Evolutionary conservation across 2,113 vertebrate species (phyloP), one percentile per base, ranked within the genome.

Genomic region (Antechinus flavipes): DNA sequence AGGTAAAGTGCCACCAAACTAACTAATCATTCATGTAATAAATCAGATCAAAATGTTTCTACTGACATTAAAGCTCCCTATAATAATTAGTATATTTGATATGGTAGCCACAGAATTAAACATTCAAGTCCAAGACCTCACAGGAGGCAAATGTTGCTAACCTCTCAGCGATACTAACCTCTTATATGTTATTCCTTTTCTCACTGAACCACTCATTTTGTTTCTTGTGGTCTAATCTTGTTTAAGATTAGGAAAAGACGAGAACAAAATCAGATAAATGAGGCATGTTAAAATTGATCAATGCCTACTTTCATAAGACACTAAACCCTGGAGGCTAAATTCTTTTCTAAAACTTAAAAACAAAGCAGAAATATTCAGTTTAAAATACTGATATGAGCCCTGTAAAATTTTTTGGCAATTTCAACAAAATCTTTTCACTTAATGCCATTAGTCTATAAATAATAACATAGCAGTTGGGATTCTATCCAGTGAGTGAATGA

Each of bases 11-110:
- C 94, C 91, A 91, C 84, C 46, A 93, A 92, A 96, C 53, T 92
- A 91, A 95, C 91, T 97, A 95, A 96, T 97, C 92, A 93, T 92
- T 97, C 95, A 97, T 91, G 94, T 94, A 97, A 96, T 98, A 96
- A 94, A 92, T 96, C n/a, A 95, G 49, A 92, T 93, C 92, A 95
- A 97, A 97, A 95, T 96, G 35, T 97, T 96, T 97, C 50, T 27
- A 55, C 47, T 96, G 54, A 94, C 56, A 56, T 92, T 96, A 93
- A 96, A 93, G 90, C 55, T n/a, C 12, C 52, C 47, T 93, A 96
- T 95, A 96, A 97, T 96, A 97, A 96, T 96, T 96, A 96, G 91
- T 91, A 89, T 94, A 96, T 93, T 94, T 94, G 96, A 96, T 93
- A 91, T 95, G 95, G 90, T 58, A 96, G 89, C 0, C 90, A 91